A percentile compares a stretch with the other conserved stretches of the same genome.
Conservation (phyloP, 2,888 invertebrate species). For the Ormyrus thymus region DNA sequence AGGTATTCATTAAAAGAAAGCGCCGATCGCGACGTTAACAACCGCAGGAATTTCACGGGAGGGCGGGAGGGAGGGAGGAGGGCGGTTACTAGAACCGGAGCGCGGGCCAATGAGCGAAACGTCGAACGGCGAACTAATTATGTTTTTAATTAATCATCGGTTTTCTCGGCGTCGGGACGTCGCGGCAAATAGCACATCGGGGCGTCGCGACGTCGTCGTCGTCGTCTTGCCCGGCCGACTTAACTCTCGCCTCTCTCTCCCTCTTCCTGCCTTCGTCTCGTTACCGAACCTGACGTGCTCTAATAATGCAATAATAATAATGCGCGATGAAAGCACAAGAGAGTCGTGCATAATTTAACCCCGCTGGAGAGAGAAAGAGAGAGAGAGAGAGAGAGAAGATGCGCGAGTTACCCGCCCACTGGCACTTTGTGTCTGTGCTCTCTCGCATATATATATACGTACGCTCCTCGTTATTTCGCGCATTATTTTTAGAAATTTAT, state of each 20-base stretch:
- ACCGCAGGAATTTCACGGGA: no score
- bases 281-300: constrained; percentile 67
- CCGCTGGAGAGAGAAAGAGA: constrained; percentile 1
- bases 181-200: constrained; percentile 14
- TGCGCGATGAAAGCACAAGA: constrained; percentile 41
- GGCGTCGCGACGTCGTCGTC: constrained; percentile 6
- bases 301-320: constrained; percentile 65
- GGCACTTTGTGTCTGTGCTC: constrained; percentile 28
- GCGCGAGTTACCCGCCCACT: constrained; percentile 49
- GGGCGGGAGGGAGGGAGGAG: no score
- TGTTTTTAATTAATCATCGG: constrained; percentile 74
- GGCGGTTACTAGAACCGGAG: no score
- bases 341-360: constrained; percentile 46
- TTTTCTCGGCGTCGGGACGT: constrained; percentile 56
- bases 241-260: constrained; percentile 56
- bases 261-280: constrained; percentile 61
- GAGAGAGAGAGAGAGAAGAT: background rate
- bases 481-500: constrained; percentile 54
- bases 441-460: background rate
- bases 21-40: no score
- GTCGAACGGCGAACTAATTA: constrained; percentile 67
- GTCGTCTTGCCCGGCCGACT: background rate
- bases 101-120: constrained; percentile 35
- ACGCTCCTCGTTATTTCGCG: constrained; percentile 41
- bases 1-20: no score